A percentile compares a stretch with the other conserved stretches of the same genome.
Evolutionary conservation across 2,888 invertebrate genomes (phyloP).

Genomic region (Copidosoma aretas): DNA sequence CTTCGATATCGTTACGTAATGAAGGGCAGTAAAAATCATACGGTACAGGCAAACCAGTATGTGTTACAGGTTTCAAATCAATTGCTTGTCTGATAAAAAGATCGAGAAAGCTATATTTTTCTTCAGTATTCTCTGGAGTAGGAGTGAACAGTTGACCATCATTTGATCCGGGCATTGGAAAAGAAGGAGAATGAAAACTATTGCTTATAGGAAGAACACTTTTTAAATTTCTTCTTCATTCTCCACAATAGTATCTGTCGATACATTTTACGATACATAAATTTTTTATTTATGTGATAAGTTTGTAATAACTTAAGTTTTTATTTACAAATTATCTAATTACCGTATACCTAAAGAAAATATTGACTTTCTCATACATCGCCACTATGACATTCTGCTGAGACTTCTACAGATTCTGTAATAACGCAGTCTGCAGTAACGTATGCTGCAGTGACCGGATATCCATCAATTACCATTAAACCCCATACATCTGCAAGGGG

Average conservation of each 20-base stretch:
- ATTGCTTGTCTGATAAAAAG: conserved; percentile 17
- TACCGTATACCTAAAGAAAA: conserved; percentile 41
- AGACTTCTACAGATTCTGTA: too few species aligned
- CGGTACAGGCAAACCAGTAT: not conserved
- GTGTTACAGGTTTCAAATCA: not conserved
- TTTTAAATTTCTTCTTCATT: conserved; percentile 15
- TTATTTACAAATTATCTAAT: not conserved
- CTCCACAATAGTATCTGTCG: conserved; percentile 23
- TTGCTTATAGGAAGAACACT: conserved; percentile 13
- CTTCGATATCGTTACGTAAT: not conserved
- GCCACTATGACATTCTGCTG: too few species aligned
- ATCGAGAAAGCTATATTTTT: conserved; percentile 9
- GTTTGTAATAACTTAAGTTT: not conserved
- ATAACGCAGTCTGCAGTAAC: too few species aligned
- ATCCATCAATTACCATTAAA: too few species aligned
- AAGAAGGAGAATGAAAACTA: conserved; percentile 21
- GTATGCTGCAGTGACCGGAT: too few species aligned
- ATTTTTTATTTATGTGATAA: not conserved
- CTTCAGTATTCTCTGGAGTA: conserved; percentile 19
- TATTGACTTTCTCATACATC: too few species aligned
- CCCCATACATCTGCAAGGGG: too few species aligned
- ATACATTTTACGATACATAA: conserved; percentile 26
- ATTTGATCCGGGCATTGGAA: conserved; percentile 17
- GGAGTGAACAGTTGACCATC: conserved; percentile 7
- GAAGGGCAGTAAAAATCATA: not conserved